A percentile compares a stretch with the other conserved stretches of the same genome.
phyloP scores from a whole-genome alignment of 2,113 vertebrate genomes.

The Oncorhynchus masou region DNA sequence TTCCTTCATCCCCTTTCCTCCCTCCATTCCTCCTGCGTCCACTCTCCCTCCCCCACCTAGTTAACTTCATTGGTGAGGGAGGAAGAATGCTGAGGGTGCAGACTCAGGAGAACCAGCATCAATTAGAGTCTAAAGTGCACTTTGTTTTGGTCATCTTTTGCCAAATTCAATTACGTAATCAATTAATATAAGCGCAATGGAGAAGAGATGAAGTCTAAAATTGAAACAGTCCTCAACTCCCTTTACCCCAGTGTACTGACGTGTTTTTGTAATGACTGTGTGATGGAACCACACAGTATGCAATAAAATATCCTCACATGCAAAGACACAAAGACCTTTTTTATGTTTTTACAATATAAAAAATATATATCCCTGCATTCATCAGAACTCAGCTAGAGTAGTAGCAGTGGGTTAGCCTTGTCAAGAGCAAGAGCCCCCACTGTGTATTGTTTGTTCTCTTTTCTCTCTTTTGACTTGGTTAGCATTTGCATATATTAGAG shows the following conservation, averaged over 20 bases:
- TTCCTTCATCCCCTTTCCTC: constrained; percentile 3
- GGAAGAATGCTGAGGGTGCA: constrained; percentile 70
- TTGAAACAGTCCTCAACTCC: constrained; percentile 54
- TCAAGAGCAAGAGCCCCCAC: not conserved
- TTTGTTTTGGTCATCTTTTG: constrained; percentile 60
- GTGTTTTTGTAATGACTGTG: constrained; percentile 15
- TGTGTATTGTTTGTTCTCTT: not conserved
- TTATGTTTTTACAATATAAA: not conserved
- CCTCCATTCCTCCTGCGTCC: constrained; percentile 15
- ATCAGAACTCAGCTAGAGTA: no score
- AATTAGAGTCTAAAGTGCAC: constrained; percentile 73
- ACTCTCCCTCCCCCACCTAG: constrained; percentile 37
- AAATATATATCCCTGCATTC: no score
- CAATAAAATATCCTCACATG: not conserved
- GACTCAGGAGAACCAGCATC: constrained; percentile 54
- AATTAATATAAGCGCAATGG: constrained; percentile 52
- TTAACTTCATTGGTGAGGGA: constrained; percentile 58
- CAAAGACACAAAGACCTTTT: not conserved
- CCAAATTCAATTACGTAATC: constrained; percentile 75
- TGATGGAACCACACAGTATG: not conserved
- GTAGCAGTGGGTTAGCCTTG: not conserved
- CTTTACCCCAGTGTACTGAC: not conserved
- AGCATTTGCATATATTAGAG: constrained; percentile 26
- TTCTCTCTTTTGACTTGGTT: constrained; percentile 19
- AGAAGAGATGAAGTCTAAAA: constrained; percentile 72